These are phyloP conservation scores for Maniola jurtina DNA, from an alignment of 1,140 invertebrate genomes.

Conservation along the genomic window DNA sequence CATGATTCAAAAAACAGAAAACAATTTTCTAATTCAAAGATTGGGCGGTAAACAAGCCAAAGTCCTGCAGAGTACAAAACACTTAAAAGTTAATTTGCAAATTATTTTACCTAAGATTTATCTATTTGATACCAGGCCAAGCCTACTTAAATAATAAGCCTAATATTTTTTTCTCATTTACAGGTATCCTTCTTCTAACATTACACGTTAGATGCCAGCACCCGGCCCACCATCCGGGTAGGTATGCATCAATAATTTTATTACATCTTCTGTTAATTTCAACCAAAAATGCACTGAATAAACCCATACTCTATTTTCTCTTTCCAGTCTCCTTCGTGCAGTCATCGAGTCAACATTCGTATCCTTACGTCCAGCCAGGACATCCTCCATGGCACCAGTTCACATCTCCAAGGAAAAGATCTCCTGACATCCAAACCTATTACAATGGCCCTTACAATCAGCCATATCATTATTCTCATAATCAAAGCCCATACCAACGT, in stretches of 20 bases:
- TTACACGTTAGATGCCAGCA: slow-evolving; percentile 45
- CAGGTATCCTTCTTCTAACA: slow-evolving; percentile 51
- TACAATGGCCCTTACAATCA: slow-evolving; percentile 30
- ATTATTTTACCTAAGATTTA: too few relatives aligned
- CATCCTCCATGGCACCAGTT: slow-evolving; percentile 66
- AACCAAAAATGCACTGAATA: neutral
- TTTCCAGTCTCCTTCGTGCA: slow-evolving; percentile 57
- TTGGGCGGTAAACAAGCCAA: too few relatives aligned
- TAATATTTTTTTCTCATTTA: slow-evolving; percentile 37
- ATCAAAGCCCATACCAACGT: slow-evolving; percentile 37
- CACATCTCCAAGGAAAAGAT: slow-evolving; percentile 62
- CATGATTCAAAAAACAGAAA: too few relatives aligned
- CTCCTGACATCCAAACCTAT: slow-evolving; percentile 39
- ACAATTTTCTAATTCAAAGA: too few relatives aligned
- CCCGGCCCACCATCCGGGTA: slow-evolving; percentile 66
- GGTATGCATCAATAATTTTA: slow-evolving; percentile 69
- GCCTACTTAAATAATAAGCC: neutral
- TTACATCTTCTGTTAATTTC: neutral
- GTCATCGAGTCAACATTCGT: slow-evolving; percentile 46
- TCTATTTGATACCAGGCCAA: too few relatives aligned
- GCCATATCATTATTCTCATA: slow-evolving; percentile 30
- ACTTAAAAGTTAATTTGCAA: too few relatives aligned
- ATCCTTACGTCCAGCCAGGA: slow-evolving; percentile 48
- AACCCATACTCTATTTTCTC: neutral
- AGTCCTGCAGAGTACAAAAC: neutral